A percentile compares a stretch with the other conserved stretches of the same genome.
Evolutionary conservation across 2,888 invertebrate genomes (phyloP).

Genomic region (Cephus rjabovi): DNA sequence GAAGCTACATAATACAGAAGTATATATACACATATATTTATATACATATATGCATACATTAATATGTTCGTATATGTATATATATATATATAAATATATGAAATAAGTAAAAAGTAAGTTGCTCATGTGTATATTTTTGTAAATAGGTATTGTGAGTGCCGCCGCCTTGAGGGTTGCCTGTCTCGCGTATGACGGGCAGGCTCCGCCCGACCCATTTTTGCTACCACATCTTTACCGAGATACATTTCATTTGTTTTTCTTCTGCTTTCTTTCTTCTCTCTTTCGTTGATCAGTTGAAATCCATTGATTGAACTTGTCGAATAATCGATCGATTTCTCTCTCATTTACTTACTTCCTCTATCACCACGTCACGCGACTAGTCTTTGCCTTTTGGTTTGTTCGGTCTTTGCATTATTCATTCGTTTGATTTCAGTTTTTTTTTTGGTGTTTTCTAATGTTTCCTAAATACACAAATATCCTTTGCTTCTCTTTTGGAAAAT

Average conservation of each 20-base stretch:
- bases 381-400: too few relatives aligned
- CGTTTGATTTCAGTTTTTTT: too few relatives aligned
- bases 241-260: slow-evolving; percentile 19
- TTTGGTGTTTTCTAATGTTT: too few relatives aligned
- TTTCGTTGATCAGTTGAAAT: slow-evolving; percentile 4
- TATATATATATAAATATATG: slow-evolving; percentile 26
- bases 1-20: slow-evolving; percentile 18
- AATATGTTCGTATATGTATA: neutral
- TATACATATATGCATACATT: slow-evolving; percentile 32
- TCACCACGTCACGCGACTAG: too few relatives aligned
- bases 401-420: too few relatives aligned
- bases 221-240: slow-evolving; percentile 60
- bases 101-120: slow-evolving; percentile 56
- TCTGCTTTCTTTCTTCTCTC: neutral
- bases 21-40: slow-evolving; percentile 14
- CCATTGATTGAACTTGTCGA: too few relatives aligned
- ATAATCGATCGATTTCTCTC: too few relatives aligned
- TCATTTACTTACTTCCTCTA: too few relatives aligned
- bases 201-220: slow-evolving; percentile 56
- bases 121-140: slow-evolving; percentile 67
- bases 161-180: slow-evolving; percentile 58
- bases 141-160: slow-evolving; percentile 62
- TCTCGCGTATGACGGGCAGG: slow-evolving; percentile 25
- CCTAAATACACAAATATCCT: too few relatives aligned
- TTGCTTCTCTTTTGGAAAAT: too few relatives aligned